These are phyloP conservation scores for Sialia sialis DNA, from an alignment of 2,113 vertebrate species.

Conservation along the genomic window DNA sequence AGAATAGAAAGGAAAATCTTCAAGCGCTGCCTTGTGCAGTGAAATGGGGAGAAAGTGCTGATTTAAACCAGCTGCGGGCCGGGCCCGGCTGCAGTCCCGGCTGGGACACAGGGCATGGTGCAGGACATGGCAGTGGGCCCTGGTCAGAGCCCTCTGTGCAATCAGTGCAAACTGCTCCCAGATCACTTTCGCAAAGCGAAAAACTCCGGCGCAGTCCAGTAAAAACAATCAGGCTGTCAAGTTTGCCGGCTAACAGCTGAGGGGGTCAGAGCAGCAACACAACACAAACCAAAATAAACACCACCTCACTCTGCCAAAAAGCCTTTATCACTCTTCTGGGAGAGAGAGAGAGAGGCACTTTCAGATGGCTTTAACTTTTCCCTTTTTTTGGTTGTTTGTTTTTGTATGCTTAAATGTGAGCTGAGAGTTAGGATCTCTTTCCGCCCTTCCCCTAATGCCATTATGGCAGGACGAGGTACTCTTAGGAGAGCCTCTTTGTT, in stretches of 20 bases:
- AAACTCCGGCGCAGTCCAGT: neutral
- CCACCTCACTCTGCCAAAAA: constrained; percentile 46
- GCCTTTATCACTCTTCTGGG: constrained; percentile 64
- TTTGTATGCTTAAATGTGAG: constrained; percentile 31
- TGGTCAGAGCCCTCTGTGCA: constrained; percentile 4
- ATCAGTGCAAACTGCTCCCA: constrained; percentile 49
- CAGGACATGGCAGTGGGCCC: neutral
- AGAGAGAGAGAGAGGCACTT: constrained; percentile 41
- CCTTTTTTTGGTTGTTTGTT: constrained; percentile 31
- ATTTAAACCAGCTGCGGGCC: constrained; percentile 64
- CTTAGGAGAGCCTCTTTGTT: constrained; percentile 7
- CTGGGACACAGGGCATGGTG: neutral
- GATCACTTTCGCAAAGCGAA: neutral
- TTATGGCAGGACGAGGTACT: neutral
- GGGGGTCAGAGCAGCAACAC: constrained; percentile 65
- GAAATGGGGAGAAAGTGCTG: constrained; percentile 64
- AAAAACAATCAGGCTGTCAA: constrained; percentile 64
- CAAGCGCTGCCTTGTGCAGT: constrained; percentile 34
- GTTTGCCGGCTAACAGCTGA: constrained; percentile 56
- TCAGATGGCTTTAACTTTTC: constrained; percentile 45
- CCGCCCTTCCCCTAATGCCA: neutral
- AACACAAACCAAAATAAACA: constrained; percentile 71
- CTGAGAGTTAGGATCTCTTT: neutral
- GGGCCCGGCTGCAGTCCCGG: neutral
- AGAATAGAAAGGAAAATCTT: constrained; percentile 56